phyloP scores from a whole-genome alignment of 2,113 vertebrate genomes.

The Pluvianellus socialis region DNA sequence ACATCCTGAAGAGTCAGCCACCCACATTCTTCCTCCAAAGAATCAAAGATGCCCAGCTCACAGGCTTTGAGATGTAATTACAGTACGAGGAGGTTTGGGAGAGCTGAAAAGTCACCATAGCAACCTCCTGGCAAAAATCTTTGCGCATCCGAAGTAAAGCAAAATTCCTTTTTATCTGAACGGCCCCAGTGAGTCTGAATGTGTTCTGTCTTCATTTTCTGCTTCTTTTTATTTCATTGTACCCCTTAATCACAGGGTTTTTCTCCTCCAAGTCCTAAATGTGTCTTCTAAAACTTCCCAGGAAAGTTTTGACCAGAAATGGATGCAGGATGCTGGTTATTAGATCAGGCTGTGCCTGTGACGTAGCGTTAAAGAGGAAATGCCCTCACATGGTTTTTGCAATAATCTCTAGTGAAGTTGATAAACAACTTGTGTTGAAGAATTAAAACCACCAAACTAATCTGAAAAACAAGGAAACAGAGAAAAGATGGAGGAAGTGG shows the following conservation, averaged over 20 bases:
- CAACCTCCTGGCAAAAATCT: conserved; percentile 66
- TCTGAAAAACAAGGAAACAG: not conserved
- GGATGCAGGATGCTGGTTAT: not conserved
- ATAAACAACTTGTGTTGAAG: not conserved
- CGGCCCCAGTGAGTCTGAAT: conserved; percentile 11
- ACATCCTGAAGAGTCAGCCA: conserved; percentile 65
- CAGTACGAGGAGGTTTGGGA: conserved; percentile 57
- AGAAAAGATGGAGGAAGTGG: not conserved
- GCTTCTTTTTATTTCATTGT: not conserved
- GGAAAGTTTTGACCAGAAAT: conserved; percentile 30
- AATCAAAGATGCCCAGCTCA: conserved; percentile 66
- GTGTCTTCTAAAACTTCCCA: not conserved
- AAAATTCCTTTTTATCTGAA: conserved; percentile 40
- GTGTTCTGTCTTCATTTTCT: not conserved
- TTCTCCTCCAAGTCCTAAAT: not conserved
- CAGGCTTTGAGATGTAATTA: conserved; percentile 64
- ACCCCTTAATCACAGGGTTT: not conserved
- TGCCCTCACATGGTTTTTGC: not conserved
- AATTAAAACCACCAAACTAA: not conserved
- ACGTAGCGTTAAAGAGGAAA: not conserved
- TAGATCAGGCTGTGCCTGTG: not conserved
- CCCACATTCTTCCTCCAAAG: conserved; percentile 65
- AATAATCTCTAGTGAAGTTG: not conserved
- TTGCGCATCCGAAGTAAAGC: not conserved
- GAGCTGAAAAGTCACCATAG: conserved; percentile 73